Percentiles rank a stretch among this genome's conserved stretches.
phyloP scores from a whole-genome alignment of 2,113 vertebrate species.

The Felis catus region F.catus_Fca126_mat1.0 CM031419.1:68028501-68029000 shows the following conservation, averaged over 20 bases:
- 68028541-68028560: slow-evolving; percentile 24
- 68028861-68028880: not conserved
- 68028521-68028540: slow-evolving; percentile 48
- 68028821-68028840: slow-evolving; percentile 26
- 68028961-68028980: not conserved
- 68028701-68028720: slow-evolving; percentile 70
- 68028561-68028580: too few relatives aligned
- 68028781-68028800: slow-evolving; percentile 60
- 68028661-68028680: slow-evolving; percentile 67
- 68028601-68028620: slow-evolving; percentile 73
- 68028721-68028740: slow-evolving; percentile 35
- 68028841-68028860: slow-evolving; percentile 15
- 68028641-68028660: slow-evolving; percentile 71
- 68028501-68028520: not conserved
- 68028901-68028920: not conserved
- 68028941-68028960: not conserved
- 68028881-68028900: not conserved
- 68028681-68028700: slow-evolving; percentile 53
- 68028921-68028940: not conserved
- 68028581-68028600: not conserved
- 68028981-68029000: not conserved
- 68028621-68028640: slow-evolving; percentile 77
- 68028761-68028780: slow-evolving; percentile 41
- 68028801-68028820: slow-evolving; percentile 39
- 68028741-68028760: slow-evolving; percentile 61